Evolutionary conservation across 1,140 invertebrate species (phyloP).

Genomic region (Spodoptera litura): DNA sequence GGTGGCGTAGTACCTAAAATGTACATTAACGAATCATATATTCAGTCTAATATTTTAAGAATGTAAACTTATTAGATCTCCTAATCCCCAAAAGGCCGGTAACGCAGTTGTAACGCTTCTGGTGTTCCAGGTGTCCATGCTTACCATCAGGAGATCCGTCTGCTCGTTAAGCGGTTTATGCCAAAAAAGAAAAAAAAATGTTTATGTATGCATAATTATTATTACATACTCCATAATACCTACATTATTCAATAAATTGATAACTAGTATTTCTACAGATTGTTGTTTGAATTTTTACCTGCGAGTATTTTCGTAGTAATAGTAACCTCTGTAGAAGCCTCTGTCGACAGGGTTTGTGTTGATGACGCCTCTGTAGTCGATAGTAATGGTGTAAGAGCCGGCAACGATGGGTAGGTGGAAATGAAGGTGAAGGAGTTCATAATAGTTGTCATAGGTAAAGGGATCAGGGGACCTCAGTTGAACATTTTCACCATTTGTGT

Average conservation of each 20-base stretch:
- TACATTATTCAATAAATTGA: no score
- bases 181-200: no score
- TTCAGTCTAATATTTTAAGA: not conserved
- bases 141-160: no score
- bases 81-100: no score
- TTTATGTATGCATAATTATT: no score
- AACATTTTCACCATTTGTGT: constrained; percentile 51
- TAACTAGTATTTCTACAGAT: not conserved
- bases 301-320: constrained; percentile 61
- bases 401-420: constrained; percentile 57
- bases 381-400: constrained; percentile 69
- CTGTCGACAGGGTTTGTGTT: constrained; percentile 73
- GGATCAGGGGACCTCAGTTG: constrained; percentile 58
- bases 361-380: constrained; percentile 68
- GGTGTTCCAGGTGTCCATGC: no score
- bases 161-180: no score
- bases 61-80: no score
- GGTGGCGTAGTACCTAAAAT: constrained; percentile 87
- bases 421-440: constrained; percentile 72
- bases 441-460: constrained; percentile 69
- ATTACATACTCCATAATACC: no score
- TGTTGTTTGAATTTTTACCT: constrained; percentile 53
- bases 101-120: no score
- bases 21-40: not conserved
- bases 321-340: constrained; percentile 80